phyloP scores from a whole-genome alignment of 2,797 vertebrate genomes.

The Gila robusta region DNA sequence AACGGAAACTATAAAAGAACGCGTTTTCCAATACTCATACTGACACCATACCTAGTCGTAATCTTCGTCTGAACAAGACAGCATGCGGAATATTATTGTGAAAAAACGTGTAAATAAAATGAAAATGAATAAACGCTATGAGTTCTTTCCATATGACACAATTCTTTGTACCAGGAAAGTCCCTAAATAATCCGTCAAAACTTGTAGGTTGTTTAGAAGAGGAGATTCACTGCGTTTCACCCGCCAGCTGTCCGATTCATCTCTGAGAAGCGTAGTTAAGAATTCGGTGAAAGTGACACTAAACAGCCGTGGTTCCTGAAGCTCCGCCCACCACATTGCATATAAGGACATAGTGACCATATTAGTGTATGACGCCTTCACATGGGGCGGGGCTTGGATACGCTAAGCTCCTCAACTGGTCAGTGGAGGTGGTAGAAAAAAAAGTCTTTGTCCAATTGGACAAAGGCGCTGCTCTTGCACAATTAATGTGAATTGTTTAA shows the following conservation, averaged over 20 bases:
- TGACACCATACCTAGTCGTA: not conserved
- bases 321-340: conserved; percentile 66
- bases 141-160: not conserved
- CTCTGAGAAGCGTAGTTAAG: conserved; percentile 68
- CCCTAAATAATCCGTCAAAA: conserved; percentile 52
- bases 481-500: conserved; percentile 35
- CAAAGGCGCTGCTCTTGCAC: conserved; percentile 34
- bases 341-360: conserved; percentile 72
- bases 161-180: conserved; percentile 29
- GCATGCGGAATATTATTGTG: not conserved
- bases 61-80: not conserved
- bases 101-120: not conserved
- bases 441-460: conserved; percentile 70
- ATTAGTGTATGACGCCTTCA: conserved; percentile 71
- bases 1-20: not conserved
- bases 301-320: conserved; percentile 65
- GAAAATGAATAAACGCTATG: not conserved
- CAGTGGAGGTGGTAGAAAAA: conserved; percentile 50
- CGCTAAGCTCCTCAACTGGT: conserved; percentile 69
- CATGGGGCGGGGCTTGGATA: conserved; percentile 29
- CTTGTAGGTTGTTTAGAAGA: conserved; percentile 43
- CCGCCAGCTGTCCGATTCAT: conserved; percentile 67
- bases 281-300: conserved; percentile 80
- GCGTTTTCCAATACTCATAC: not conserved
- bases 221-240: conserved; percentile 60